Evolutionary conservation across 35 echinoderm and acorn worm species (phyloP).

Genomic region (Strongylocentrotus purpuratus): DNA sequence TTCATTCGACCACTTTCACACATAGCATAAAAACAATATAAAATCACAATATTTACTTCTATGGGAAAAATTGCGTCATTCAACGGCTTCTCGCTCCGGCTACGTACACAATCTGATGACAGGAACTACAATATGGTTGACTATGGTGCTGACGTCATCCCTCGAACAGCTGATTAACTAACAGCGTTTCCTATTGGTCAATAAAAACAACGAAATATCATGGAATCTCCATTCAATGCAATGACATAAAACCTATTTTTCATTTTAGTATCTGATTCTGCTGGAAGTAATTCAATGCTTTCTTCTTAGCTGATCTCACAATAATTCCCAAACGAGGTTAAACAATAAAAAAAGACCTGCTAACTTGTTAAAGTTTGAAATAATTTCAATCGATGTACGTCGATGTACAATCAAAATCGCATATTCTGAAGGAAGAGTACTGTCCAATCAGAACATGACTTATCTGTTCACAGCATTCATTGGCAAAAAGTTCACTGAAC

Average conservation of each 20-base stretch:
- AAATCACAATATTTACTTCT: conserved; percentile 28
- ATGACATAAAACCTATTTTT: not conserved
- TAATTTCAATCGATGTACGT: not conserved
- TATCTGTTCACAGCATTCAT: conserved; percentile 13
- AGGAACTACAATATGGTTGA: conserved; percentile 55
- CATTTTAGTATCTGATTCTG: not conserved
- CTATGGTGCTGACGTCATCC: conserved; percentile 52
- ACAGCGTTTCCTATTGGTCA: conserved; percentile 44
- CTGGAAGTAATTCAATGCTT: not conserved
- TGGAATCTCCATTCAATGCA: not conserved
- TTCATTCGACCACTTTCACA: not conserved
- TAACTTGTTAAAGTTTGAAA: not conserved
- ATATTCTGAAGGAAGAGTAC: not conserved
- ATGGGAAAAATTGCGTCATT: conserved; percentile 15
- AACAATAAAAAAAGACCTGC: not conserved
- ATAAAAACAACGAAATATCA: not conserved
- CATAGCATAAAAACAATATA: not conserved
- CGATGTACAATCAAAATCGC: not conserved
- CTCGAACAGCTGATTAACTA: not conserved
- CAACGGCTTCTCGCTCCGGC: not conserved
- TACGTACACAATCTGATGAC: conserved; percentile 33
- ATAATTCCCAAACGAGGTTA: not conserved
- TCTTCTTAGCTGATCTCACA: not conserved
- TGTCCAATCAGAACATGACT: not conserved
- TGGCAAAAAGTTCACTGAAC: conserved; percentile 47